Conservation (phyloP, 2,888 invertebrate genomes). For the Gastrophysa polygoni region DNA sequence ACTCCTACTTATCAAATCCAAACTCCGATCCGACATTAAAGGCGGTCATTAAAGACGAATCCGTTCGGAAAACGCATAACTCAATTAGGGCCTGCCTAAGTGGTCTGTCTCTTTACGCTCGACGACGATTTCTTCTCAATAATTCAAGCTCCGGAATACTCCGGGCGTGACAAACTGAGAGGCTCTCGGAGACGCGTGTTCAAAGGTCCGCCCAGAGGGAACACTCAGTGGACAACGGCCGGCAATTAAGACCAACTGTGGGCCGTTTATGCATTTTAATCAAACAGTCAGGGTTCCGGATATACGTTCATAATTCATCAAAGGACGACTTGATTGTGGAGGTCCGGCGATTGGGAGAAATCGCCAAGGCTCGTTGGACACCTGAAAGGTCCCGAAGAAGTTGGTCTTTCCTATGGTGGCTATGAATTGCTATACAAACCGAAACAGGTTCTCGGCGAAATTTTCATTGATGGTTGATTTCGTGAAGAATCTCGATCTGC, state of each 20-base stretch:
- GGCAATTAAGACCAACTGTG: constrained; percentile 50
- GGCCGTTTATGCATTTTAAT: constrained; percentile 52
- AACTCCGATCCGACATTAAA: neutral
- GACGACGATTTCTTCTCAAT: constrained; percentile 50
- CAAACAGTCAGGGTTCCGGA: constrained; percentile 46
- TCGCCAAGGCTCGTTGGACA: neutral
- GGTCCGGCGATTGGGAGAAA: neutral
- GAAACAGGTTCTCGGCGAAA: too few species aligned
- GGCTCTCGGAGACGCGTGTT: constrained; percentile 42
- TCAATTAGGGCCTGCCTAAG: constrained; percentile 47
- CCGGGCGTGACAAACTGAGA: constrained; percentile 44
- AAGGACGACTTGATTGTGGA: constrained; percentile 32
- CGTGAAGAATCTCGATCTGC: too few species aligned
- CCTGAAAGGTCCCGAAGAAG: neutral
- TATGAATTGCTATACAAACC: too few species aligned
- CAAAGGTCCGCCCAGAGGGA: constrained; percentile 47
- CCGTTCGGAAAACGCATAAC: constrained; percentile 42
- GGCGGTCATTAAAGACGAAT: constrained; percentile 23
- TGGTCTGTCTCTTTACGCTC: constrained; percentile 44
- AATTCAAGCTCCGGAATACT: constrained; percentile 46
- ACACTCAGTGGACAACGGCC: constrained; percentile 48
- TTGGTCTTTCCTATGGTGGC: neutral
- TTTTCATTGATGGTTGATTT: too few species aligned
- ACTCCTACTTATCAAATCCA: too few species aligned
- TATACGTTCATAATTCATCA: constrained; percentile 46